These are phyloP conservation scores for Pseudomyrmex gracilis DNA, from an alignment of 1,140 invertebrate species.

Conservation along the genomic window DNA sequence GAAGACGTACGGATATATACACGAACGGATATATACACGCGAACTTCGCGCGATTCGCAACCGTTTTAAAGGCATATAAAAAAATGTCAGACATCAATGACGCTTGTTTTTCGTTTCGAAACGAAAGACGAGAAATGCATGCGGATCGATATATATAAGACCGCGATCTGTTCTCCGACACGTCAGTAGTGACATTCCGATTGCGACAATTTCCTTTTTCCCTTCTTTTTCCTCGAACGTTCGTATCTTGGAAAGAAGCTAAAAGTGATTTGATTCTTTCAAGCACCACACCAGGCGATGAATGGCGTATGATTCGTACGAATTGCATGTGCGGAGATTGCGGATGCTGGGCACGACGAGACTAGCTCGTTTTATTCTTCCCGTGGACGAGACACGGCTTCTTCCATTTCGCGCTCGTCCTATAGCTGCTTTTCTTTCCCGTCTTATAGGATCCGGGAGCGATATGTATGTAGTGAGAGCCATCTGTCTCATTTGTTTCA, in stretches of 20 bases:
- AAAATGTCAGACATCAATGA: too few relatives aligned
- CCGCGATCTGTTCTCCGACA: background rate
- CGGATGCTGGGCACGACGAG: constrained; percentile 69
- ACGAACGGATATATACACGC: background rate
- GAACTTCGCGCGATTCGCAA: too few relatives aligned
- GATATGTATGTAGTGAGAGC: constrained; percentile 72
- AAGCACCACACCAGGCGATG: constrained; percentile 62
- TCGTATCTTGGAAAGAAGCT: too few relatives aligned
- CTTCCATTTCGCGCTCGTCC: constrained; percentile 40
- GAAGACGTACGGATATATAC: background rate
- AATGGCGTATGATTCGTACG: constrained; percentile 58
- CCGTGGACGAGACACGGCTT: constrained; percentile 61
- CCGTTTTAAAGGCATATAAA: too few relatives aligned
- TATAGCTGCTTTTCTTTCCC: constrained; percentile 31
- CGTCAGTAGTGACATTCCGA: background rate
- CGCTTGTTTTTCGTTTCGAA: too few relatives aligned
- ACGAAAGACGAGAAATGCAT: too few relatives aligned
- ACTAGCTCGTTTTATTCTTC: constrained; percentile 64
- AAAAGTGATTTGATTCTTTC: constrained; percentile 68
- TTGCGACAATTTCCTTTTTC: constrained; percentile 1
- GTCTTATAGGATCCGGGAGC: constrained; percentile 57
- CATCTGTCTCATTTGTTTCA: constrained; percentile 84
- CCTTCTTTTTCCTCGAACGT: constrained; percentile 10
- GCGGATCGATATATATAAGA: background rate
- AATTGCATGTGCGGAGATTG: constrained; percentile 57